Evolutionary conservation across 2,888 invertebrate species (phyloP).

Genomic region (Priocnemis perturbator): DNA sequence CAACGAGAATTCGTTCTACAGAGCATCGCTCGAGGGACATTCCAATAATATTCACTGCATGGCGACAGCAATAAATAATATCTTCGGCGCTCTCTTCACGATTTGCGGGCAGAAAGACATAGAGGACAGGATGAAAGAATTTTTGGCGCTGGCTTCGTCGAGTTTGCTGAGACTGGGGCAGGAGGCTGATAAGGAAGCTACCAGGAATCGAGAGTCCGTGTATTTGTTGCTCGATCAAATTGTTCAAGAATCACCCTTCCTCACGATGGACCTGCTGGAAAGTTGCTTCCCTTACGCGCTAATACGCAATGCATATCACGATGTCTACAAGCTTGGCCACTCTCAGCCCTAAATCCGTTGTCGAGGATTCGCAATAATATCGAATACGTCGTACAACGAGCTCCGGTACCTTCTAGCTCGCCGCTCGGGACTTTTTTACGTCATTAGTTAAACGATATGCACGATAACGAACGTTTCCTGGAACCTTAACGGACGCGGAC

Average conservation of each 20-base stretch:
- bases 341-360: conserved; percentile 70
- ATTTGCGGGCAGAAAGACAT: conserved; percentile 97
- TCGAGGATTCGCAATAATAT: conserved; percentile 22
- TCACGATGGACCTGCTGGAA: conserved; percentile 98
- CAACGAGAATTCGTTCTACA: conserved; percentile 91
- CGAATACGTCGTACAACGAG: neutral
- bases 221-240: conserved; percentile 97
- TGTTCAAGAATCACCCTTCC: conserved; percentile 97
- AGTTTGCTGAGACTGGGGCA: conserved; percentile 95
- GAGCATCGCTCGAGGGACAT: conserved; percentile 93
- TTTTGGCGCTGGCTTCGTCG: conserved; percentile 93
- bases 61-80: conserved; percentile 95
- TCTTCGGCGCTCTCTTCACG: conserved; percentile 97
- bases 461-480: neutral
- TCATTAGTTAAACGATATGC: conserved; percentile 29
- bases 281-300: conserved; percentile 99
- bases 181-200: conserved; percentile 95
- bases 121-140: conserved; percentile 98
- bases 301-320: conserved; percentile 98
- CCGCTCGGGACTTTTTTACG: conserved; percentile 51
- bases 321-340: conserved; percentile 94
- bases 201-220: conserved; percentile 95
- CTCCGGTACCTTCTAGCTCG: conserved; percentile 40
- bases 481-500: too few species aligned
- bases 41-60: conserved; percentile 99